Conservation (phyloP, 1,140 invertebrate genomes). For the Archegozetes longisetosus region DNA sequence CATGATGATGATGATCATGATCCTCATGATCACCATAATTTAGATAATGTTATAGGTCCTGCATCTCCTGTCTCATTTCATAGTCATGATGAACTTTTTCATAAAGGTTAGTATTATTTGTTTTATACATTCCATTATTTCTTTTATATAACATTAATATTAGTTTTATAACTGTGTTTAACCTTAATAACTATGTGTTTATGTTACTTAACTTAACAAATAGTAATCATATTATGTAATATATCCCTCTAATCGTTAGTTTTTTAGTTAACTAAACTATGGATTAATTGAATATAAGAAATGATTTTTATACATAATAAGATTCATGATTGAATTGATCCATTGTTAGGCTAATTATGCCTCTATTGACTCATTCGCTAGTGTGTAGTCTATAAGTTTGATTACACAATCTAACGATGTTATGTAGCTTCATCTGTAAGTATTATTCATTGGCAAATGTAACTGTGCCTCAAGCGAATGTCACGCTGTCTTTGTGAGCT, state of each 20-base stretch:
- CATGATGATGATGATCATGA: slow-evolving; percentile 28
- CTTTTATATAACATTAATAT: neutral
- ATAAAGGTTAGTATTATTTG: slow-evolving; percentile 30
- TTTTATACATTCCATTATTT: neutral
- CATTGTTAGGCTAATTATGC: no score
- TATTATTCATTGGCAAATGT: no score
- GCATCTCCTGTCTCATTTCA: slow-evolving; percentile 33
- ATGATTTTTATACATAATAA: no score
- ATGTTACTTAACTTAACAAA: neutral
- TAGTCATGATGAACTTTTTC: slow-evolving; percentile 39
- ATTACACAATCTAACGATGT: no score
- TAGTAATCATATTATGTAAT: neutral
- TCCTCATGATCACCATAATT: slow-evolving; percentile 40
- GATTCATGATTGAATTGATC: no score
- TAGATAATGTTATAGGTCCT: slow-evolving; percentile 38
- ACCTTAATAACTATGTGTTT: slow-evolving; percentile 4
- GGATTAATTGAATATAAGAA: neutral
- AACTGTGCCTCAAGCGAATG: no score
- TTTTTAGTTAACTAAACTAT: neutral
- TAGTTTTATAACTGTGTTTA: slow-evolving; percentile 1
- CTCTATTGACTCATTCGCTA: no score
- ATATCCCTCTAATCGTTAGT: neutral
- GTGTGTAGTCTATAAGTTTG: no score
- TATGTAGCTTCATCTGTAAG: no score
- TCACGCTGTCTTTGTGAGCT: no score